Base-by-base conservation (phyloP, 2,888 invertebrate genomes). In the Agelastica alni region DNA sequence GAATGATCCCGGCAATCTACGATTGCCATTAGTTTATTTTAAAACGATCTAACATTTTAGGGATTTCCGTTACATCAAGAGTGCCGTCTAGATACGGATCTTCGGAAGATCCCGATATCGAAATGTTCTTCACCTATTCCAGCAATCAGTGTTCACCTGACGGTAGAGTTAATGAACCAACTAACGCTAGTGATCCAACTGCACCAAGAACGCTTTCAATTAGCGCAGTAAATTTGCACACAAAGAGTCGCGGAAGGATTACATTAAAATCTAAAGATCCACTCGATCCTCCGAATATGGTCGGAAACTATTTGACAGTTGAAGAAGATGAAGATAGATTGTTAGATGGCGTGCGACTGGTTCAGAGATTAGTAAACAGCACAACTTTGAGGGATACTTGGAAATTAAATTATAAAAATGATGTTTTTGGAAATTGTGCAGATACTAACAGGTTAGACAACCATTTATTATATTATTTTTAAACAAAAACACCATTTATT, bases 261-360 rank as follows among this genome's bases (percentile, higher is more conserved):
- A 78, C 80, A 3, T 76, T 93, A 26, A 80, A 80, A 45, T 85
- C 85, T 0, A 79, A 79, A 16, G 81, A 91, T 73, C 91, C 91
- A 0, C 70, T 81, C n/a, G 81, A 81, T 2, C 79, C 84, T 31
- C 92, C 92, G 0, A 56, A 83, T 12, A 85, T 93, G 71, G 82
- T 86, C 60, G 87, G 87, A 0, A 90, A 91, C 72, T 92, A 92
- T 73, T 80, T 91, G 64, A 75, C 78, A 3, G 81, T 86, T 12
- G 81, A 84, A 1, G 78, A 84, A 59, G 91, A 91, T 63, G 67
- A 83, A 3, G 77, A 81, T 1, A 79, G 82, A 2, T 65, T 87
- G 2, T 77, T 85, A 0, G 85, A 86, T 34, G 87, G 83, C 0
- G 80, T 85, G 1, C 1, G 78, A 59, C 78, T 82, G 7, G 82